phyloP scores from a whole-genome alignment of 64 coral and sea anemone genomes.

The Porites lutea region DNA sequence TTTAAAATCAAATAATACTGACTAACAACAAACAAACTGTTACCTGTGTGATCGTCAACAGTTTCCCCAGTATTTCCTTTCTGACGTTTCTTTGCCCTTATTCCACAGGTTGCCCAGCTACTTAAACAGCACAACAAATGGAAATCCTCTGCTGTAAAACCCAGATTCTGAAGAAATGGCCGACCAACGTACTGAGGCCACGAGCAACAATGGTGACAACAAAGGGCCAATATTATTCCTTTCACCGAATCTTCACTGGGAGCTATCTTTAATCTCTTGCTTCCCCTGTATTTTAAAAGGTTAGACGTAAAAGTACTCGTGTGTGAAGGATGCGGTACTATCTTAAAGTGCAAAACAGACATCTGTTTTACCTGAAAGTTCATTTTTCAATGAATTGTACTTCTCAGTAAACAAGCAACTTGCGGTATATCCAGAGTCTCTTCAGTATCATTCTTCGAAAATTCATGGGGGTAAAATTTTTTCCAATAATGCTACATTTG shows the following conservation, averaged over 20 bases:
- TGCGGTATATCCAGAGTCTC: too few species aligned
- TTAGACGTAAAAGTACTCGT: too few species aligned
- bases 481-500: too few species aligned
- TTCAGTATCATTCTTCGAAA: too few species aligned
- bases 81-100: conserved; percentile 19
- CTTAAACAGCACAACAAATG: conserved; percentile 90
- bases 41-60: neutral
- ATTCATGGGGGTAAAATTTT: too few species aligned
- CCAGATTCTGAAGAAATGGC: conserved; percentile 76
- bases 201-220: conserved; percentile 97
- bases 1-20: too few species aligned
- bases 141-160: conserved; percentile 83
- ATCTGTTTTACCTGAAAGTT: too few species aligned
- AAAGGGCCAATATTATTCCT: conserved; percentile 88
- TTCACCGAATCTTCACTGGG: conserved; percentile 30
- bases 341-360: too few species aligned
- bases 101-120: conserved; percentile 99
- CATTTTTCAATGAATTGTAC: too few species aligned
- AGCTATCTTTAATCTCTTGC: conserved; percentile 65
- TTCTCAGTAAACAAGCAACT: too few species aligned
- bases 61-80: neutral
- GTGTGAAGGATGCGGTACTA: too few species aligned
- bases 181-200: conserved; percentile 97
- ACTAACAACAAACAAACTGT: neutral
- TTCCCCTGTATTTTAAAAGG: conserved; percentile 7